These are phyloP conservation scores for Microtus oregoni DNA, from an alignment of 2,113 vertebrate species.

Conservation along the genomic window DNA sequence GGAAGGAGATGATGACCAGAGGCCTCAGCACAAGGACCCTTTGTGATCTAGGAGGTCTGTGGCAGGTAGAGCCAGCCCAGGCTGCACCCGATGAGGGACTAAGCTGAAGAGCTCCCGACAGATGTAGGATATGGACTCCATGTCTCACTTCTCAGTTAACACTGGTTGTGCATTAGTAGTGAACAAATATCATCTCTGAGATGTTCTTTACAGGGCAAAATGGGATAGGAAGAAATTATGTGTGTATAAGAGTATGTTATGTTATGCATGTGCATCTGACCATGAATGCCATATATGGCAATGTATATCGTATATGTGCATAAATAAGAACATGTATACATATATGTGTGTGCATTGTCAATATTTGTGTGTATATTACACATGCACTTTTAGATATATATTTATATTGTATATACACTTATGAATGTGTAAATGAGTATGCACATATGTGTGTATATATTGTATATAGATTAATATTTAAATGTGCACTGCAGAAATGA, in stretches of 20 bases:
- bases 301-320: background rate
- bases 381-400: background rate
- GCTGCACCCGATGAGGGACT: background rate
- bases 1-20: background rate
- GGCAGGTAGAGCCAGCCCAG: too few species aligned
- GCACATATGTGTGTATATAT: background rate
- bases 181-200: background rate
- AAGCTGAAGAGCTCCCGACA: background rate
- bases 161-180: too few species aligned
- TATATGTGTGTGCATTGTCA: background rate
- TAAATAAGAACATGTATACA: background rate
- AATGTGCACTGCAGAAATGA: background rate
- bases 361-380: background rate
- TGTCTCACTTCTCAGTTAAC: accelerated
- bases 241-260: too few species aligned
- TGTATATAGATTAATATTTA: background rate
- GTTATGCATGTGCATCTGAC: background rate
- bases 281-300: too few species aligned
- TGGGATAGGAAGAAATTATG: background rate
- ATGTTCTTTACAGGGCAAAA: background rate
- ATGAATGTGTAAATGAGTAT: background rate
- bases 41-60: background rate
- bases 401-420: background rate
- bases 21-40: background rate
- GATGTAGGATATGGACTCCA: accelerated